phyloP scores from a whole-genome alignment of 2,888 invertebrate genomes.

The Deilephila elpenor region DNA sequence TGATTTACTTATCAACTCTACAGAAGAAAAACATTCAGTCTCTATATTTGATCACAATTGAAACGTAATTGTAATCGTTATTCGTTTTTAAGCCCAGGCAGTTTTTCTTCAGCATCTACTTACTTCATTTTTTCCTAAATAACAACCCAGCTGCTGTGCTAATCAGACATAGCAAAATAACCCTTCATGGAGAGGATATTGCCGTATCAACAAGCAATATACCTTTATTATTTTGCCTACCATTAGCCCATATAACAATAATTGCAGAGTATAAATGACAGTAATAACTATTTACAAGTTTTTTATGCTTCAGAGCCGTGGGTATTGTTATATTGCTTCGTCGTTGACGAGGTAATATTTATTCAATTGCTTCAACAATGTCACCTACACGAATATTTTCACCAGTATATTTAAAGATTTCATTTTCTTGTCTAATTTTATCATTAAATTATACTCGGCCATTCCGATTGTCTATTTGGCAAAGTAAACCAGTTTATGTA shows the following conservation, averaged over 20 bases:
- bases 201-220: not conserved
- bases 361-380: not conserved
- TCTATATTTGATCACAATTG: too few species aligned
- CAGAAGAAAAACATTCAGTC: too few species aligned
- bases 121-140: too few species aligned
- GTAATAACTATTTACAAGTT: not conserved
- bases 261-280: not conserved
- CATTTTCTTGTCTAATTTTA: not conserved
- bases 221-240: not conserved
- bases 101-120: too few species aligned
- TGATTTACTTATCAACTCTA: not conserved
- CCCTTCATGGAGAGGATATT: too few species aligned
- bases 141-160: too few species aligned
- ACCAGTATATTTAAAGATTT: not conserved
- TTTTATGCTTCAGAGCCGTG: not conserved
- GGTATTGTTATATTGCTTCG: not conserved
- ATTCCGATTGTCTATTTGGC: too few species aligned
- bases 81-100: too few species aligned
- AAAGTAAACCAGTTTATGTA: too few species aligned
- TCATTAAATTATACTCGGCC: too few species aligned
- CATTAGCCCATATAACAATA: not conserved
- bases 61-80: too few species aligned
- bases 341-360: conserved; percentile 2
- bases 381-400: not conserved
- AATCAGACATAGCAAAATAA: too few species aligned